These are phyloP conservation scores for Cacatua alba DNA, from an alignment of 2,113 vertebrate genomes.

Conservation along the genomic window DNA sequence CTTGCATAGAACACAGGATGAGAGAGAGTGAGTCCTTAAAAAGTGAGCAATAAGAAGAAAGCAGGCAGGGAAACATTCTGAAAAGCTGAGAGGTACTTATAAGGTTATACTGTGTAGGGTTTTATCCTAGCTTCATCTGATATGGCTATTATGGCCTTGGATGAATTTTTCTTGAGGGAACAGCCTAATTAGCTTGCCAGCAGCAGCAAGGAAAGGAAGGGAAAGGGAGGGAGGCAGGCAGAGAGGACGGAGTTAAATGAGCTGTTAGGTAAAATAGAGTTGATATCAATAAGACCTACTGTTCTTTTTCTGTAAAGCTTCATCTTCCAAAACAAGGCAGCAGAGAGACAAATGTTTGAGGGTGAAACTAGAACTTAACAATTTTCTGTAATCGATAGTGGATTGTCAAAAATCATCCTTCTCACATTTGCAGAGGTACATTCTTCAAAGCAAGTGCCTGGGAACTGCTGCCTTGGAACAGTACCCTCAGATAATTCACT, in stretches of 20 bases:
- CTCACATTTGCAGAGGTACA: slow-evolving; percentile 20
- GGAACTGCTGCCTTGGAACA: slow-evolving; percentile 6
- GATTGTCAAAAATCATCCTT: slow-evolving; percentile 13
- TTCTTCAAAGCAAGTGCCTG: slow-evolving; percentile 34
- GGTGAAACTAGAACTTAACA: slow-evolving; percentile 47
- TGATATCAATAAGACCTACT: slow-evolving; percentile 42
- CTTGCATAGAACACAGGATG: not conserved
- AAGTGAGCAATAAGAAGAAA: slow-evolving; percentile 24
- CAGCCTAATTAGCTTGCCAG: slow-evolving; percentile 65
- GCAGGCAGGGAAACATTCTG: slow-evolving; percentile 19
- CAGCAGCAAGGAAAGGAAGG: slow-evolving; percentile 1
- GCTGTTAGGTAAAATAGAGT: slow-evolving; percentile 47
- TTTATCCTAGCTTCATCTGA: slow-evolving; percentile 61
- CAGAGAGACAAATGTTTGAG: slow-evolving; percentile 31
- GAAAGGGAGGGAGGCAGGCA: not conserved
- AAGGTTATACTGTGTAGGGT: not conserved
- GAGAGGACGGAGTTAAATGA: slow-evolving; percentile 35
- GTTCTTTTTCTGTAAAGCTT: slow-evolving; percentile 25
- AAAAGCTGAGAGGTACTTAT: slow-evolving; percentile 20
- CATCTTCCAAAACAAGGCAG: slow-evolving; percentile 55
- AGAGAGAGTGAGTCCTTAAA: slow-evolving; percentile 11
- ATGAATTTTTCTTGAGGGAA: slow-evolving; percentile 64
- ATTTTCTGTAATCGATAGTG: slow-evolving; percentile 45
- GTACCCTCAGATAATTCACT: slow-evolving; percentile 20
- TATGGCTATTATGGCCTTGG: slow-evolving; percentile 29